Conservation (phyloP, 64 coral and sea anemone species). For the Dendrophyllia cribrosa region DNA sequence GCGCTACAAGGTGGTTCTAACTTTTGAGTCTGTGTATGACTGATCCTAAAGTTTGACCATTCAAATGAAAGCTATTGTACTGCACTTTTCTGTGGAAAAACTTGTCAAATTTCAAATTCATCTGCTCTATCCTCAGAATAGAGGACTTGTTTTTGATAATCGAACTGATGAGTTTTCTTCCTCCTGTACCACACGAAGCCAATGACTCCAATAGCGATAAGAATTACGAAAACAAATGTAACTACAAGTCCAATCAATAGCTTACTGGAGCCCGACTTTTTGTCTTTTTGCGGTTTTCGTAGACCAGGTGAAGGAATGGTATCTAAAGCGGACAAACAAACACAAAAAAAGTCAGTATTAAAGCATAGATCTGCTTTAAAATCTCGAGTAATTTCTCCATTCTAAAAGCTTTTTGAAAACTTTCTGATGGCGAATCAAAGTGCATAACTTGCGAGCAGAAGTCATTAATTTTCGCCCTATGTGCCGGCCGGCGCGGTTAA, state of each 20-base stretch:
- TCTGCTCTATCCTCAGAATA: conserved; percentile 13
- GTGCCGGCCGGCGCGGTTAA: no score
- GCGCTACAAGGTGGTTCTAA: no score
- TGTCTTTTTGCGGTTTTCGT: background rate
- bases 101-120: conserved; percentile 12
- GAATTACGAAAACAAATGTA: background rate
- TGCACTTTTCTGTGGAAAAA: background rate
- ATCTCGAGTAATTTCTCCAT: no score
- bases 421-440: no score
- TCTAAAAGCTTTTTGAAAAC: no score
- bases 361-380: no score
- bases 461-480: no score
- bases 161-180: conserved; percentile 9
- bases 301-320: background rate
- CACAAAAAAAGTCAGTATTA: background rate
- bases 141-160: conserved; percentile 29
- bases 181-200: conserved; percentile 18
- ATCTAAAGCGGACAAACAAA: background rate
- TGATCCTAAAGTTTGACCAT: no score
- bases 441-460: no score
- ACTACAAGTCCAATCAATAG: background rate
- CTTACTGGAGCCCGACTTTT: background rate
- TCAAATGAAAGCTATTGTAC: background rate
- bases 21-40: no score
- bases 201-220: background rate